Percentiles rank a stretch among this genome's conserved stretches.
Conservation (phyloP, 2,113 vertebrate genomes). For the Columbina picui region DNA sequence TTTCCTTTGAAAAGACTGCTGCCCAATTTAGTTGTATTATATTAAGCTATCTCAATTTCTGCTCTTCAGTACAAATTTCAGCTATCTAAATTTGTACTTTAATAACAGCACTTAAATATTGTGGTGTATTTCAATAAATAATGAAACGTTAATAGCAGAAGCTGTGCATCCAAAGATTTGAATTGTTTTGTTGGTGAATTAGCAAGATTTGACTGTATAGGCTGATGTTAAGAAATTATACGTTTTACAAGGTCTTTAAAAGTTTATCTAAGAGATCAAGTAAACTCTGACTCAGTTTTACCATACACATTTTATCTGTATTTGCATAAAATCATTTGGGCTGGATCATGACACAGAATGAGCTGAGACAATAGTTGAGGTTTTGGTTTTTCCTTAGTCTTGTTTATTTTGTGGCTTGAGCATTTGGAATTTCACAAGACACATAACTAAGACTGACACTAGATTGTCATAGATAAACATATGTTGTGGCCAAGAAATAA, state of each 20-base stretch:
- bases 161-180: background rate
- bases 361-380: constrained; percentile 55
- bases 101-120: background rate
- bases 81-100: background rate
- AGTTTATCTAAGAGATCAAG: background rate
- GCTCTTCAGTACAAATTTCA: background rate
- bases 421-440: constrained; percentile 65
- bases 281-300: constrained; percentile 63
- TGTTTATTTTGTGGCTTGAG: constrained; percentile 61
- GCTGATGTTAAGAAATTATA: background rate
- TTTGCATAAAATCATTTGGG: constrained; percentile 51
- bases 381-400: constrained; percentile 59
- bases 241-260: background rate
- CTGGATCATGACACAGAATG: constrained; percentile 23
- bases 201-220: background rate
- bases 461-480: constrained; percentile 46
- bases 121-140: background rate
- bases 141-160: background rate
- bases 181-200: background rate
- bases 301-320: constrained; percentile 47
- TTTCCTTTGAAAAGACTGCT: background rate
- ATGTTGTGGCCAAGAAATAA: constrained; percentile 50
- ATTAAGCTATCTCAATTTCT: background rate
- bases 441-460: constrained; percentile 45
- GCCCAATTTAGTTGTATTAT: background rate